Evolutionary conservation across 1,140 invertebrate species (phyloP), one percentile per base, ranked within the genome.

Genomic region (Drosophila sucinea): DNA sequence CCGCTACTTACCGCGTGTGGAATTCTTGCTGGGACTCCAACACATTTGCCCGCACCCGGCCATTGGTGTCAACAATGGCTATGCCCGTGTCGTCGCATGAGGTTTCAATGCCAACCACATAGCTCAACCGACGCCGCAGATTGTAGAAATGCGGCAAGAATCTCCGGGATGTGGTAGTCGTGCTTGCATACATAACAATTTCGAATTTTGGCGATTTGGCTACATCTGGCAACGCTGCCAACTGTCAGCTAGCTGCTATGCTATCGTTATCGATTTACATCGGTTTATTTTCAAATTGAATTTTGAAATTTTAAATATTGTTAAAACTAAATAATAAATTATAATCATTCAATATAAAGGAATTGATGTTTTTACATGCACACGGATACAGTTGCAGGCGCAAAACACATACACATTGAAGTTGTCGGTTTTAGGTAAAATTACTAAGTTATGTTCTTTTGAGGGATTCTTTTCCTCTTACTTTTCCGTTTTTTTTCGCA

Each of bases 31-130:
- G 97, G 10, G 97, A 98, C 86, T 95, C 91, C 55, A 96, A 90
- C 44, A 95, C 93, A 93, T 99, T 97, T 17, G 96, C 96, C 33
- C 98, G 90, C 68, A 99, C 93, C 67, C 94, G 93, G 35, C 96
- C 95, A 92, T 96, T 93, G 3, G 70, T 67, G 61, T 91, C 82
- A 2, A 99, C 95, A 81, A 99, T 94, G 55, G 97, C 98, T 84
- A 96, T 96, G 58, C 97, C 98, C 3, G 98, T 99, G 91, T 99
- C 98, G 94, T 99, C 98, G 93, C 98, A 99, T 78, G 98, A 99
- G n/a, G 98, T 98, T 94, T 99, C 98, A 77, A 99, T 99, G 6
- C 98, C 98, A 70, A 99, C 56, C 7, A 91, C 79, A 73, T 89
- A 83, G 62, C 77, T 83, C 6, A 84, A 17, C 23, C 58, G 17